phyloP scores from a whole-genome alignment of 2,113 vertebrate genomes.

The Pyxicephalus adspersus region DNA sequence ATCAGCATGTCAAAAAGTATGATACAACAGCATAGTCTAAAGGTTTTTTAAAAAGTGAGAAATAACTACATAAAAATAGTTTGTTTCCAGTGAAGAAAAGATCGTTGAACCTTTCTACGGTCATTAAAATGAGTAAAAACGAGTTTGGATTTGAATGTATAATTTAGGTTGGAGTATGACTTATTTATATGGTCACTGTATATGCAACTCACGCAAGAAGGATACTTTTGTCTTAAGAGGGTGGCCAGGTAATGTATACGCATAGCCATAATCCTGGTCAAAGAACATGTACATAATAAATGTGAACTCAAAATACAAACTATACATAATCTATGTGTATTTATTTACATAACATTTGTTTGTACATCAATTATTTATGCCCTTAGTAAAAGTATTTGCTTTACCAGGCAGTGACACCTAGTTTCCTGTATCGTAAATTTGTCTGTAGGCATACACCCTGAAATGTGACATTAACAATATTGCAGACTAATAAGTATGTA shows the following conservation, averaged over 20 bases:
- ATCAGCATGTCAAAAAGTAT: no score
- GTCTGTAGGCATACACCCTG: no score
- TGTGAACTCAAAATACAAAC: constrained; percentile 3
- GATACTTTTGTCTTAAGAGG: constrained; percentile 1
- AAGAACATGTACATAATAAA: constrained; percentile 3
- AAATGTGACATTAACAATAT: no score
- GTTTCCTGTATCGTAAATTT: no score
- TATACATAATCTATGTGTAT: background rate
- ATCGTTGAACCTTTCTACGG: background rate
- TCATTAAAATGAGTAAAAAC: constrained; percentile 5
- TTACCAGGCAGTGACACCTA: no score
- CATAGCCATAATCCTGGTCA: background rate
- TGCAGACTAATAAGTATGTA: no score
- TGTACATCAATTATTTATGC: no score
- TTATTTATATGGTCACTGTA: constrained; percentile 22
- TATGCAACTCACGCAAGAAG: constrained; percentile 1
- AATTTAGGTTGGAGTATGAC: constrained; percentile 4
- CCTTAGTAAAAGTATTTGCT: no score
- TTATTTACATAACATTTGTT: background rate
- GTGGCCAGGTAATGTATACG: background rate
- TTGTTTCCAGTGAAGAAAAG: no score
- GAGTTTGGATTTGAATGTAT: constrained; percentile 21
- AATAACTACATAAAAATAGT: no score
- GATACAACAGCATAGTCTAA: no score
- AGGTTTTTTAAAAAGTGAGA: no score